Percentiles rank a stretch among this genome's conserved stretches.
These are phyloP conservation scores for Garrulus glandarius DNA, from an alignment of 2,797 vertebrate genomes.

Conservation along the genomic window DNA sequence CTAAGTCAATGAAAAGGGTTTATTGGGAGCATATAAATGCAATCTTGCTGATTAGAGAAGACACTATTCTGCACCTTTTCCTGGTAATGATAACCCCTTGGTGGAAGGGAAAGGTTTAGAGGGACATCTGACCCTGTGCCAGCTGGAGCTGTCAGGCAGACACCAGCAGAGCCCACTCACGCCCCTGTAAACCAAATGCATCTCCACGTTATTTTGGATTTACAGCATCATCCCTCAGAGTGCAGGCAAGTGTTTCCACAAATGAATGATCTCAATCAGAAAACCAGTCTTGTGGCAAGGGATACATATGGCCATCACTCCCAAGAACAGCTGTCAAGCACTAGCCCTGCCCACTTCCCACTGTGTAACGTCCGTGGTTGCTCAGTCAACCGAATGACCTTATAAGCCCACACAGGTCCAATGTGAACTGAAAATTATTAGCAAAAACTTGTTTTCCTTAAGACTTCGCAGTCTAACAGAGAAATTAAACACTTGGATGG, in stretches of 20 bases:
- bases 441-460: conserved; percentile 25
- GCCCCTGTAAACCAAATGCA: background rate
- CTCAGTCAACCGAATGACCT: conserved; percentile 62
- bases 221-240: conserved; percentile 44
- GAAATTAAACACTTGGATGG: background rate
- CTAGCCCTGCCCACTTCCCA: conserved; percentile 58
- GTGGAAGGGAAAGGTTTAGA: background rate
- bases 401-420: conserved; percentile 31
- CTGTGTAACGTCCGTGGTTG: conserved; percentile 28
- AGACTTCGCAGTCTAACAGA: background rate
- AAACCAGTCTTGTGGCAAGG: conserved; percentile 55
- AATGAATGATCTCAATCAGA: conserved; percentile 62
- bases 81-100: background rate
- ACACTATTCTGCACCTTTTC: background rate
- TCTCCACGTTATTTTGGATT: conserved; percentile 1
- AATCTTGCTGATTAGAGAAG: background rate
- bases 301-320: conserved; percentile 61
- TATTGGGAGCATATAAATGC: fast-evolving
- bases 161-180: conserved; percentile 14
- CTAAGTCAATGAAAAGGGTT: background rate
- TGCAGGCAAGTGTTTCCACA: conserved; percentile 19
- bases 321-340: conserved; percentile 64
- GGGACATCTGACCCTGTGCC: background rate
- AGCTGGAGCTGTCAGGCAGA: background rate
- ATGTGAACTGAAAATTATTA: conserved; percentile 19